Percentiles rank a stretch among this genome's conserved stretches.
Conservation (phyloP, 2,797 vertebrate genomes). For the Xiphorhynchus erythropygius region DNA sequence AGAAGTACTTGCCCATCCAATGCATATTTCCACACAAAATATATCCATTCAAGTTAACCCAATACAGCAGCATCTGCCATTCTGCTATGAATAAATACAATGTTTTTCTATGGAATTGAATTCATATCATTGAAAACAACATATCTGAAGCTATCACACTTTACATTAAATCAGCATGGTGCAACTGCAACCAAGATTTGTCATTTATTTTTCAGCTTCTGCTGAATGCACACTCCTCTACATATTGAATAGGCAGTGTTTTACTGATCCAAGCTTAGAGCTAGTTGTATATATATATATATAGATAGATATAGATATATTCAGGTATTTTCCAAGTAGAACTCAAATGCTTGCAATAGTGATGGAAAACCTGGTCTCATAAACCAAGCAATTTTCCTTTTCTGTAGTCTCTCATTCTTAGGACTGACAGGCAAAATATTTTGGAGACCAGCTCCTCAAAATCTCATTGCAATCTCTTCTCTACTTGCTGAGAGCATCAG, state of each 20-base stretch:
- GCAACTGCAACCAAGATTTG: not conserved
- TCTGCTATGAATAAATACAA: slow-evolving; percentile 28
- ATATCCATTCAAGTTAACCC: not conserved
- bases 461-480: not conserved
- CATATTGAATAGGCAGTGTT: not conserved
- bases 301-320: not conserved
- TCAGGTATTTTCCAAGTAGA: not conserved
- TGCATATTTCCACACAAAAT: not conserved
- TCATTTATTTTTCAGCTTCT: slow-evolving; percentile 2
- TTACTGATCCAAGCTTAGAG: not conserved
- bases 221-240: not conserved
- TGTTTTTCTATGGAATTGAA: not conserved
- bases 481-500: not conserved
- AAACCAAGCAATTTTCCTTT: not conserved
- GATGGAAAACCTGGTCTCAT: not conserved
- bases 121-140: not conserved
- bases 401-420: not conserved
- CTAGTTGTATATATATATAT: not conserved
- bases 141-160: not conserved
- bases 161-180: not conserved
- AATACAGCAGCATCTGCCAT: not conserved
- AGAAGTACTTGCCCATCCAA: not conserved
- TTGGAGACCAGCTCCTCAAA: not conserved
- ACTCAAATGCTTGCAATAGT: not conserved
- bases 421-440: not conserved